A percentile compares a stretch with the other conserved stretches of the same genome.
These are phyloP conservation scores for Benitochromis conjunctus DNA, from an alignment of 2,113 vertebrate genomes.

Conservation along the genomic window DNA sequence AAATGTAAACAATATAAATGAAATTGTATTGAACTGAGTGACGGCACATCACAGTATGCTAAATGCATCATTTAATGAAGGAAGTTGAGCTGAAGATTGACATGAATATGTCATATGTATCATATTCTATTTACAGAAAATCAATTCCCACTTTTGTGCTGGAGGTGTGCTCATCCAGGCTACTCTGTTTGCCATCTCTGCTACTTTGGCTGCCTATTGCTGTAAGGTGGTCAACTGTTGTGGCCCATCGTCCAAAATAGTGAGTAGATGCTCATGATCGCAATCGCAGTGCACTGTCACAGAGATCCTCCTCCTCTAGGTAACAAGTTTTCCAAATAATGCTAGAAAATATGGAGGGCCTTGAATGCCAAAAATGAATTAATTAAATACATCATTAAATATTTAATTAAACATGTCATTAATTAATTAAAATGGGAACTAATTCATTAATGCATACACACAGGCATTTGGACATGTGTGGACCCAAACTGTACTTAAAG, in stretches of 20 bases:
- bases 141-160: background rate
- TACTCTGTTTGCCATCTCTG: conserved; percentile 56
- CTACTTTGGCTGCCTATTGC: conserved; percentile 63
- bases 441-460: background rate
- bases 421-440: too few species aligned
- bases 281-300: background rate
- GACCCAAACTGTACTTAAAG: background rate
- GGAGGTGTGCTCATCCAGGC: conserved; percentile 10
- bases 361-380: too few species aligned
- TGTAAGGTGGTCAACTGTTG: conserved; percentile 74
- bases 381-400: too few species aligned
- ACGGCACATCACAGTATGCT: background rate
- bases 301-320: background rate
- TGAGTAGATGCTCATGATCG: conserved; percentile 14
- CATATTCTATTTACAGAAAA: background rate
- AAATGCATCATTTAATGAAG: background rate
- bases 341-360: background rate
- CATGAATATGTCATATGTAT: background rate
- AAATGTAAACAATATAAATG: background rate
- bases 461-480: background rate
- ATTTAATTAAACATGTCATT: too few species aligned
- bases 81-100: background rate
- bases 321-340: background rate
- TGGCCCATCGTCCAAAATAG: conserved; percentile 42
- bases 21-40: background rate